These are phyloP conservation scores for Acanthaster planci DNA, from an alignment of 35 echinoderm and acorn worm genomes.

Conservation along the genomic window DNA sequence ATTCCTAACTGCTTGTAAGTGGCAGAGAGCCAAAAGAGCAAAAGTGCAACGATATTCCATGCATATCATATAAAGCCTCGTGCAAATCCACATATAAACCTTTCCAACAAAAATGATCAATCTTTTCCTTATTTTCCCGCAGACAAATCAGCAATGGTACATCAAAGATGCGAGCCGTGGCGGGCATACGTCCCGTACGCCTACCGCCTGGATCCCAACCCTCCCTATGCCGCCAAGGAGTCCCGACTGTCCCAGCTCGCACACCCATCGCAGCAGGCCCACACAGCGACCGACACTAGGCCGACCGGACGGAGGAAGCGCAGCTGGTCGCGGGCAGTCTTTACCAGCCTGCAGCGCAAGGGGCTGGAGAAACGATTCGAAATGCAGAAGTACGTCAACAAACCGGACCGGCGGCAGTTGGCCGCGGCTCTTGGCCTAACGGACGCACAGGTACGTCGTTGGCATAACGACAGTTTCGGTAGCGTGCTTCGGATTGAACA, in stretches of 20 bases:
- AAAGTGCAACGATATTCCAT: too few species aligned
- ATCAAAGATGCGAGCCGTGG: neutral
- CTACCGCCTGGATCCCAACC: neutral
- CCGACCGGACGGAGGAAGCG: conserved; percentile 67
- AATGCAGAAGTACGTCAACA: conserved; percentile 98
- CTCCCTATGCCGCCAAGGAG: neutral
- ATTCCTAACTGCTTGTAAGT: too few species aligned
- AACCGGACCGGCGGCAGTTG: conserved; percentile 90
- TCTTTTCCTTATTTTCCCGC: neutral
- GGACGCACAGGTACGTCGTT: conserved; percentile 82
- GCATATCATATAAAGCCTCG: too few species aligned
- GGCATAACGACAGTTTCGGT: too few species aligned
- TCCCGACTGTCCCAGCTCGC: neutral
- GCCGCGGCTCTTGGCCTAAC: conserved; percentile 85
- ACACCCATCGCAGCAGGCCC: neutral
- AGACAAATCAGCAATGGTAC: neutral
- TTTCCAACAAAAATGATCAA: too few species aligned
- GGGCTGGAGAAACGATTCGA: conserved; percentile 94
- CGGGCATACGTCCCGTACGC: neutral
- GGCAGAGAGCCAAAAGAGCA: too few species aligned
- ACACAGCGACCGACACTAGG: neutral
- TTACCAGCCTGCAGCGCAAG: conserved; percentile 89
- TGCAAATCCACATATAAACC: too few species aligned
- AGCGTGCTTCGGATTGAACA: too few species aligned
- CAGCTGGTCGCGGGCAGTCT: conserved; percentile 93